Evolutionary conservation across 1,140 invertebrate genomes (phyloP), one percentile per base, ranked within the genome.

Genomic region (Anastrepha obliqua): DNA sequence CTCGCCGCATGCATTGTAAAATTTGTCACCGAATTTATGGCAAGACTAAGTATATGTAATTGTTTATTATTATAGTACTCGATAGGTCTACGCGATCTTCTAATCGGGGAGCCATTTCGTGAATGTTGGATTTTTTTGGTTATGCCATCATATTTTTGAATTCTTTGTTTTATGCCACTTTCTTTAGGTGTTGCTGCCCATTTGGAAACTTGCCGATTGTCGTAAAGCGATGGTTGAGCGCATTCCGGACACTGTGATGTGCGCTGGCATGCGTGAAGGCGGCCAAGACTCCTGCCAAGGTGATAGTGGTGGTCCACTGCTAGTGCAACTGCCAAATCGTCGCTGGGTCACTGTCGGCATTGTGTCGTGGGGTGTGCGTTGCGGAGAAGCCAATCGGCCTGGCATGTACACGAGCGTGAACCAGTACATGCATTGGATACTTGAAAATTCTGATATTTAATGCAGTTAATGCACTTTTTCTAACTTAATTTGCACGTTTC

Each of bases 241-340:
- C 20, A 95, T 96, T 89, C 93, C 95, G 13, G 94, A 96, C 1
- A 96, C 95, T 44, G 95, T 95, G 7, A 87, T 97, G 29, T 97
- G 97, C 89, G 97, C 97, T 17, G 97, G 96, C 62, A 95, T 93
- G 3, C 95, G 94, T 47, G 94, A 96, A 58, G 97, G 96, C 3
- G 96, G 96, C 11, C 95, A 95, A 89, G 97, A 98, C 91, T 95
- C 97, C 47, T 98, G 97, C 93, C 96, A 97, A 94, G 97, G 97
- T 55, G 97, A 98, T 93, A 97, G 96, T 51, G 97, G 97, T 44
- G 97, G 97, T 20, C 97, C 97, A 0, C 91, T 98, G 94, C 97
- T 89, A 5, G 88, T 96, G 88, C 95, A 96, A 90, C 93, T 96
- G 90, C 93, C 94, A 8, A 96, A 96, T 90, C 95, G 95, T 1